phyloP scores from a whole-genome alignment of 2,113 vertebrate genomes.

The Archocentrus centrarchus region DNA sequence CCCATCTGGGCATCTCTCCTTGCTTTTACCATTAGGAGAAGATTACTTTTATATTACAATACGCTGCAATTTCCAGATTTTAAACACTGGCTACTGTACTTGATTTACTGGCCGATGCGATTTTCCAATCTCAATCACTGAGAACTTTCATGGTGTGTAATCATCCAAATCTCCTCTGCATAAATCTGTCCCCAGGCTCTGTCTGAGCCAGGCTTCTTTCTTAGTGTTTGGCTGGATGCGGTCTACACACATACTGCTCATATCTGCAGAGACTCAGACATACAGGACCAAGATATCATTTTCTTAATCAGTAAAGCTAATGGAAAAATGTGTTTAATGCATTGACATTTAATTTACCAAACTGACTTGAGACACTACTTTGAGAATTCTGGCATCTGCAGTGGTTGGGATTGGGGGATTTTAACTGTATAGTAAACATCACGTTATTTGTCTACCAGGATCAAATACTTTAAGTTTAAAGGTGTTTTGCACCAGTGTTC shows the following conservation, averaged over 20 bases:
- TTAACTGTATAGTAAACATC: not conserved
- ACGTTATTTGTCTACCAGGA: not conserved
- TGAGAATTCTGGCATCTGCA: not conserved
- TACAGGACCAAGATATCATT: not conserved
- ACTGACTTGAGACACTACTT: not conserved
- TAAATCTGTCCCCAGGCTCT: constrained; percentile 58
- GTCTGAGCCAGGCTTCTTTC: constrained; percentile 21
- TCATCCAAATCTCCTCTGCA: constrained; percentile 60
- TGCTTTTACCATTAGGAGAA: not conserved
- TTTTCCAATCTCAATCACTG: constrained; percentile 58
- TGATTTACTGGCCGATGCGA: constrained; percentile 56
- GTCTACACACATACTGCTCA: constrained; percentile 15
- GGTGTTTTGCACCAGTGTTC: not conserved
- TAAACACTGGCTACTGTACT: constrained; percentile 41
- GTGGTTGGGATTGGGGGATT: not conserved
- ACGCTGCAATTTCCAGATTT: constrained; percentile 29
- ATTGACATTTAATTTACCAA: constrained; percentile 4
- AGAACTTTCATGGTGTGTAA: constrained; percentile 58
- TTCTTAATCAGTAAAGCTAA: not conserved
- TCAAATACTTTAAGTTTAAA: not conserved
- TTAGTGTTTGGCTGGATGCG: constrained; percentile 29
- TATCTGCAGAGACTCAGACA: not conserved
- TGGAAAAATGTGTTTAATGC: not conserved
- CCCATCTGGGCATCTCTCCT: not conserved
- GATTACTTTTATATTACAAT: constrained; percentile 17